Conservation (phyloP, 2,888 invertebrate genomes). For the Sycophila texana region DNA sequence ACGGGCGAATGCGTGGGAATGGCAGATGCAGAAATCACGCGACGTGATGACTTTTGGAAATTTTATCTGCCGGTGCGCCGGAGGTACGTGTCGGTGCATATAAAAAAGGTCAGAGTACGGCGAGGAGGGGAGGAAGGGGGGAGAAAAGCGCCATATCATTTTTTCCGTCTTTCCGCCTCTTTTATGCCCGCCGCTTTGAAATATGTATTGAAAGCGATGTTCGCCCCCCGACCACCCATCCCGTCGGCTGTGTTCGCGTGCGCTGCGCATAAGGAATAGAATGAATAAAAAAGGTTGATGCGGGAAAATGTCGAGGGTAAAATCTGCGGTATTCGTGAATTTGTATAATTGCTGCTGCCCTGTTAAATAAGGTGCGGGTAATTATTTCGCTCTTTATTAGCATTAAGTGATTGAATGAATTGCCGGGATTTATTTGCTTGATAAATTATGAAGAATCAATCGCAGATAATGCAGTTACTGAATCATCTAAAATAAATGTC, state of each 20-base stretch:
- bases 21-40: conserved; percentile 50
- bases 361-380: no score
- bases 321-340: no score
- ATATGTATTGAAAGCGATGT: conserved; percentile 44
- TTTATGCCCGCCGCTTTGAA: conserved; percentile 42
- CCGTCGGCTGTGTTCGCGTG: background rate
- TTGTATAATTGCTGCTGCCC: no score
- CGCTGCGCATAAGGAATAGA: background rate
- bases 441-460: no score
- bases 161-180: conserved; percentile 1
- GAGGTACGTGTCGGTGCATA: conserved; percentile 37
- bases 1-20: background rate
- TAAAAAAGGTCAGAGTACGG: conserved; percentile 34
- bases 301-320: no score
- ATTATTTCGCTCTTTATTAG: no score
- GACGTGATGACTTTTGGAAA: conserved; percentile 56
- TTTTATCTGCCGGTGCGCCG: conserved; percentile 43
- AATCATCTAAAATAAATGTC: no score
- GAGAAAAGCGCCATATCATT: background rate
- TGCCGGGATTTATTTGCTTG: no score
- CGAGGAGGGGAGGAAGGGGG: background rate
- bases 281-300: no score
- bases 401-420: no score
- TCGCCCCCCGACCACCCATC: background rate
- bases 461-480: no score